Percentiles rank a stretch among this genome's conserved stretches.
Evolutionary conservation across 2,888 invertebrate genomes (phyloP).

Genomic region (Branchipolynoe longqiensis): DNA sequence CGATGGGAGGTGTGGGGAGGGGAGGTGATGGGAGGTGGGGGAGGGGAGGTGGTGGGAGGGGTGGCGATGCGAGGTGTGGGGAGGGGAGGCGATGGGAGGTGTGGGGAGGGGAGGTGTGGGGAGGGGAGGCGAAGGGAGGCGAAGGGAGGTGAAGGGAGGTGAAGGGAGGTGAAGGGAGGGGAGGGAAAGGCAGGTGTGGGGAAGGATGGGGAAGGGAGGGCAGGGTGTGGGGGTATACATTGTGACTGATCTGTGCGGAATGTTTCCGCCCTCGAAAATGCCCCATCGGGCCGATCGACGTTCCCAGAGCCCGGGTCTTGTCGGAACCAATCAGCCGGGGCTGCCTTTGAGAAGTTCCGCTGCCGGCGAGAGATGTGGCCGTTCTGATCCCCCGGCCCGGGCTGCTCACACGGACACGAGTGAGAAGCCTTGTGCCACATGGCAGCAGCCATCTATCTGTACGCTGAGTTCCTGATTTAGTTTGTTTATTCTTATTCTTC

Average conservation of each 20-base stretch:
- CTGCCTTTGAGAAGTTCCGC: not conserved
- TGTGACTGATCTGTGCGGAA: slow-evolving; percentile 39
- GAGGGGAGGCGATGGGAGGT: too few species aligned
- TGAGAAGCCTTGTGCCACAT: not conserved
- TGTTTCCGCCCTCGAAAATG: slow-evolving; percentile 3
- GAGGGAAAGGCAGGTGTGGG: not conserved
- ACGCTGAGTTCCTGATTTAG: too few species aligned
- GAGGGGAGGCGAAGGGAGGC: not conserved
- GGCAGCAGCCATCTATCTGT: not conserved
- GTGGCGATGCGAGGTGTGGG: too few species aligned
- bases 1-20: too few species aligned
- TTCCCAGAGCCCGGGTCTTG: slow-evolving; percentile 11
- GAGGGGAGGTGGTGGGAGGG: too few species aligned
- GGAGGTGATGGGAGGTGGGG: too few species aligned
- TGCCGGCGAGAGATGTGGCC: not conserved
- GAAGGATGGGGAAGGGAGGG: not conserved
- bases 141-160: not conserved
- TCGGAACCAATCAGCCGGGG: slow-evolving; percentile 22
- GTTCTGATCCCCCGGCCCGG: not conserved
- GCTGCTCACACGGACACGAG: not conserved
- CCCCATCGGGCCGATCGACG: slow-evolving; percentile 1
- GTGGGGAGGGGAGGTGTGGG: not conserved
- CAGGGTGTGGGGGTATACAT: not conserved
- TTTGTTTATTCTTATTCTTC: too few species aligned
- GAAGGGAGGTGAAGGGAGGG: not conserved